Evolutionary conservation across 2,888 invertebrate genomes (phyloP).

Genomic region (Oligia fasciuncula): DNA sequence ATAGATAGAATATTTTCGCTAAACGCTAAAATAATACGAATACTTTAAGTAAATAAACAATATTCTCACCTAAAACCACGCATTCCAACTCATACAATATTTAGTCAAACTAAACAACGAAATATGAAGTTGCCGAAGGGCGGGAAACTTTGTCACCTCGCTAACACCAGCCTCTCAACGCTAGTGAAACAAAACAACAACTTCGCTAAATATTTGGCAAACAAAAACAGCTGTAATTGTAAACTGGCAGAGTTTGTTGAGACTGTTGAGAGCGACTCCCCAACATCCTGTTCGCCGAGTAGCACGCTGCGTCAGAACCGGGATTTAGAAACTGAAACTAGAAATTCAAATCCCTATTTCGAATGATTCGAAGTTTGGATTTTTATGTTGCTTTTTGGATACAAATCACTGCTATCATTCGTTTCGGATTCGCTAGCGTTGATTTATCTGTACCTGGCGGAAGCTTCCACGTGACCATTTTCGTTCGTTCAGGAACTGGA

Average conservation of each 20-base stretch:
- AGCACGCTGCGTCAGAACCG: slow-evolving; percentile 19
- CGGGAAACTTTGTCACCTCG: slow-evolving; percentile 56
- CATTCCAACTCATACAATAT: slow-evolving; percentile 32
- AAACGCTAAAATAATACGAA: background rate
- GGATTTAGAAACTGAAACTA: slow-evolving; percentile 29
- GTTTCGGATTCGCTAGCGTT: slow-evolving; percentile 44
- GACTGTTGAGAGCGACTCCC: slow-evolving; percentile 48
- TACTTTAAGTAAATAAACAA: background rate
- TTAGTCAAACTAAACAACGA: slow-evolving; percentile 40
- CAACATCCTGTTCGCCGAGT: slow-evolving; percentile 35
- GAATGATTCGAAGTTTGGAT: slow-evolving; percentile 5
- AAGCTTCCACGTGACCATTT: slow-evolving; percentile 43
- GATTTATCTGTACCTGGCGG: slow-evolving; percentile 55
- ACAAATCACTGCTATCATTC: slow-evolving; percentile 59
- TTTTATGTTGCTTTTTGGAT: slow-evolving; percentile 29
- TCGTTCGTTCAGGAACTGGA: slow-evolving; percentile 34
- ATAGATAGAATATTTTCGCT: background rate
- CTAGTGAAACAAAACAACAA: slow-evolving; percentile 57
- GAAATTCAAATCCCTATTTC: slow-evolving; percentile 19
- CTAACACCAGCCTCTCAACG: slow-evolving; percentile 54
- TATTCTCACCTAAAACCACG: background rate
- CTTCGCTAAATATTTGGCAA: slow-evolving; percentile 68
- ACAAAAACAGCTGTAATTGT: slow-evolving; percentile 75
- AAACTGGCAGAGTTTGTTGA: slow-evolving; percentile 59
- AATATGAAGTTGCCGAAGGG: slow-evolving; percentile 42